phyloP scores from a whole-genome alignment of 64 coral and sea anemone genomes.

The Actinia tenebrosa region DNA sequence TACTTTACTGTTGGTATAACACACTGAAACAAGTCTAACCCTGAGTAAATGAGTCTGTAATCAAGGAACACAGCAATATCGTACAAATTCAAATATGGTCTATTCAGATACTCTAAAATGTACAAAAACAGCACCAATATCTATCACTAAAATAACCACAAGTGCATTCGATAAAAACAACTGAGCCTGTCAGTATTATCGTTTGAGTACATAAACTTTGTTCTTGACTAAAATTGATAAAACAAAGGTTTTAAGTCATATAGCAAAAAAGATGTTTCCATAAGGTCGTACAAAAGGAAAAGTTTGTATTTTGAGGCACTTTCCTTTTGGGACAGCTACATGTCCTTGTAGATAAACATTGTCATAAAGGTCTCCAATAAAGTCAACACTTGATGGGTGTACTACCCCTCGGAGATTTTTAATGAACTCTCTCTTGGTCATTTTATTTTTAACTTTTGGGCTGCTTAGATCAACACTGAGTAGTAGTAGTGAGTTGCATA shows the following conservation, averaged over 20 bases:
- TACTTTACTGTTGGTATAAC: too few relatives aligned
- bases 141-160: background rate
- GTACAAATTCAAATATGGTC: too few relatives aligned
- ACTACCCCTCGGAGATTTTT: conserved; percentile 88
- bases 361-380: conserved; percentile 90
- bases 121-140: too few relatives aligned
- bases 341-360: conserved; percentile 85
- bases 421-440: conserved; percentile 95
- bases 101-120: too few relatives aligned
- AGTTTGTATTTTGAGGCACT: conserved; percentile 44
- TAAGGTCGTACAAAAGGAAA: conserved; percentile 82
- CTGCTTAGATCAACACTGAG: conserved; percentile 95
- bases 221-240: background rate
- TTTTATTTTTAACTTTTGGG: conserved; percentile 96
- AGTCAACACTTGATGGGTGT: conserved; percentile 61
- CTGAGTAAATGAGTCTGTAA: too few relatives aligned
- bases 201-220: background rate
- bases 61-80: too few relatives aligned
- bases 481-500: conserved; percentile 90
- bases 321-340: conserved; percentile 53
- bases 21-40: too few relatives aligned
- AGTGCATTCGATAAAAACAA: background rate
- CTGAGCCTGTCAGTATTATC: background rate
- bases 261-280: conserved; percentile 68
- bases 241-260: conserved; percentile 2